Conservation (phyloP, 2,797 vertebrate species). For the Hydrolagus colliei region DNA sequence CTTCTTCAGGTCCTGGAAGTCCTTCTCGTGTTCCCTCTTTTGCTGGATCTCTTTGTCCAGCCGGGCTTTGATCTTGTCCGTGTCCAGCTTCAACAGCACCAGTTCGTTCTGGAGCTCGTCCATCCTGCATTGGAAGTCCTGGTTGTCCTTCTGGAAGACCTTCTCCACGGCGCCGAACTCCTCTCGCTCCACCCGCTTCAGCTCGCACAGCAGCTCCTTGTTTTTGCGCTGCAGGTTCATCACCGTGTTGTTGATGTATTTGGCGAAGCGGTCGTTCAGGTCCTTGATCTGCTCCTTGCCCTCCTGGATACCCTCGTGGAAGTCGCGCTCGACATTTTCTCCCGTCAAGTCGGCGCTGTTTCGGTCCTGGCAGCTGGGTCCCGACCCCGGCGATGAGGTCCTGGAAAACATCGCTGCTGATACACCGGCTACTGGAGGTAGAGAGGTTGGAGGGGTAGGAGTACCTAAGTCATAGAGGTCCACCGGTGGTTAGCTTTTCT, state of each 20-base stretch:
- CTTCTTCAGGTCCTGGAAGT: conserved; percentile 20
- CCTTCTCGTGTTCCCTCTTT: not conserved
- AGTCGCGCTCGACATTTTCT: not conserved
- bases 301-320: conserved; percentile 21
- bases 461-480: too few relatives aligned
- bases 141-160: conserved; percentile 9
- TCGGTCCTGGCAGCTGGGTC: not conserved
- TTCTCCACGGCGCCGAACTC: conserved; percentile 12
- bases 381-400: conserved; percentile 15
- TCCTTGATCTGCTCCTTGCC: conserved; percentile 23
- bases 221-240: conserved; percentile 23
- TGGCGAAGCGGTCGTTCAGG: conserved; percentile 28
- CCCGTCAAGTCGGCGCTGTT: not conserved
- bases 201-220: conserved; percentile 20
- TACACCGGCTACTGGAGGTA: too few relatives aligned
- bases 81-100: conserved; percentile 19
- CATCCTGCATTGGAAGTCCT: conserved; percentile 16
- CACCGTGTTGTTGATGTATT: conserved; percentile 29
- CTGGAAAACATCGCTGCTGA: not conserved
- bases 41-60: conserved; percentile 18
- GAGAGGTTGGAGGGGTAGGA: too few relatives aligned
- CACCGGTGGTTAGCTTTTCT: too few relatives aligned
- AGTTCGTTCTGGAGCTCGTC: conserved; percentile 20
- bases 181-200: not conserved
- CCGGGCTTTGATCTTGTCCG: conserved; percentile 1